Evolutionary conservation across 2,888 invertebrate genomes (phyloP), one percentile per base, ranked within the genome.

Genomic region (Hecatera dysodea): DNA sequence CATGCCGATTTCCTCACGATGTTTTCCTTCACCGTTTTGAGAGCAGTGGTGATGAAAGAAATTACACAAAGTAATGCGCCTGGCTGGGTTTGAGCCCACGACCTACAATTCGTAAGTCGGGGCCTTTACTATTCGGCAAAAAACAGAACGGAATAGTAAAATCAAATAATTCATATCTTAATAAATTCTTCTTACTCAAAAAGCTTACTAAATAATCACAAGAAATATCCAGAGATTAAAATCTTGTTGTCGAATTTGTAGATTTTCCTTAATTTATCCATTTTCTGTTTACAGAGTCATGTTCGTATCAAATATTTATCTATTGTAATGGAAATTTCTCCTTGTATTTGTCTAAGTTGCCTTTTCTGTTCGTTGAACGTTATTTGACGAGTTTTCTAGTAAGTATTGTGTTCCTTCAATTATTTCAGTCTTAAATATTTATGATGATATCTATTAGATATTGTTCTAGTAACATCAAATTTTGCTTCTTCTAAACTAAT

Each of bases 251-350:
- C 15, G 17, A 75, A 24, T 50, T 12, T 64, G 44, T 50, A 22
- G 24, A 19, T 61, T 44, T 17, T 62, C 46, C 19, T 19, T 22
- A 44, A 44, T 53, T 48, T 50, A 39, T 42, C 5, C 27, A n/a
- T 36, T 39, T 50, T 72, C 48, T n/a, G 42, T 22, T 11, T 46
- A 44, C 4, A 62, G 12, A 44, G 44, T 55, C 50, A 56, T 64
- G 27, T 78, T 78, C 56, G 63, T 42, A 52, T 53, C 60, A 73
- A 77, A 77, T 78, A 78, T 78, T 73, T 67, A 57, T 68, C 19
- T 44, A 19, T 42, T 29, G 48, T 73, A 78, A 68, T 77, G 64
- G 42, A 33, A 78, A 73, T 52, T 46, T 65, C 42, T 27, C 33
- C 22, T 61, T 36, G 50, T 64, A 33, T 61, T 52, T 64, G n/a